Percentiles rank a stretch among this genome's conserved stretches.
Evolutionary conservation across 2,113 vertebrate genomes (phyloP).

Genomic region (Galemys pyrenaicus): DNA sequence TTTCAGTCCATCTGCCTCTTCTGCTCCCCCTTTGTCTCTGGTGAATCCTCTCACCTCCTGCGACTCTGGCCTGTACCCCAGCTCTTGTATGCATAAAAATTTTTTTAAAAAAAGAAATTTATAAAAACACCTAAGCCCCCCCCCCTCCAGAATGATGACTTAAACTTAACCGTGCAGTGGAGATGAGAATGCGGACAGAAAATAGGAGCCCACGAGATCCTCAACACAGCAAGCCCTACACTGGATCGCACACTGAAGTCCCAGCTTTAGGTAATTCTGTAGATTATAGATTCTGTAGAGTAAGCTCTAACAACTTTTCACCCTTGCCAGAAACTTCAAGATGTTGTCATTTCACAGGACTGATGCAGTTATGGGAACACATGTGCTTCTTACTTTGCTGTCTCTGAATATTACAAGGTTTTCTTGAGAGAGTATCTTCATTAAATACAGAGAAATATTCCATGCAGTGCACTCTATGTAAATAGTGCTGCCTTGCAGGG

Average conservation of each 20-base stretch:
- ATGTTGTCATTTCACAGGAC: not conserved
- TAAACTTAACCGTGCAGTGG: not conserved
- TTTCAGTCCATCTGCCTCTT: too few species aligned
- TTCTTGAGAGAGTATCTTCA: not conserved
- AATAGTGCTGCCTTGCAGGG: not conserved
- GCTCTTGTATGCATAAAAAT: too few species aligned
- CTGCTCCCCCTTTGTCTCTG: too few species aligned
- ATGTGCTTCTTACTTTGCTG: not conserved
- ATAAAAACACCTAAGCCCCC: too few species aligned
- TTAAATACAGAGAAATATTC: not conserved
- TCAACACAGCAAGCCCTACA: accelerated
- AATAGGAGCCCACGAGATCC: not conserved
- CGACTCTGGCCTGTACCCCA: too few species aligned
- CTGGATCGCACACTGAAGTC: not conserved
- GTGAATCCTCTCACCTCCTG: too few species aligned
- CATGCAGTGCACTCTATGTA: not conserved
- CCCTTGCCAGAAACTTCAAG: not conserved
- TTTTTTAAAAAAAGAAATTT: too few species aligned
- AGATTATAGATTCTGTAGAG: not conserved
- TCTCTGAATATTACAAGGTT: not conserved
- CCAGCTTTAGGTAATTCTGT: not conserved
- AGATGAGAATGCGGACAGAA: not conserved
- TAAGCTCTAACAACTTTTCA: not conserved
- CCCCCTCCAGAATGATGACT: too few species aligned
- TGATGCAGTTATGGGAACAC: not conserved